Evolutionary conservation across 2,797 vertebrate genomes (phyloP).

Genomic region (Mormyrus hasselquistii): DNA sequence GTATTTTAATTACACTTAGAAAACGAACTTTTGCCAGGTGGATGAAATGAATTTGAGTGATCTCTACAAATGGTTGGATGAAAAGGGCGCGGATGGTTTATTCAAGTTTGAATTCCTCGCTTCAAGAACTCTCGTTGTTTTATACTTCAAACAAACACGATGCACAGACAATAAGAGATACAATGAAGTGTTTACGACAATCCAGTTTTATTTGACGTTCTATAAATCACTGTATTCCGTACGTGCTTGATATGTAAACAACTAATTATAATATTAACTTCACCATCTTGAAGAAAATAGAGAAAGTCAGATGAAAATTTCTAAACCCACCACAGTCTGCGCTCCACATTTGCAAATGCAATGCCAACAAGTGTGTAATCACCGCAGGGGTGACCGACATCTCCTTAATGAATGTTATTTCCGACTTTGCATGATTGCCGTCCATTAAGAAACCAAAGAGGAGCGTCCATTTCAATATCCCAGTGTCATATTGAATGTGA

Average conservation of each 20-base stretch:
- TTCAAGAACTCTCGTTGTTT: background rate
- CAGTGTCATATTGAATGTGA: background rate
- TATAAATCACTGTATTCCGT: constrained; percentile 50
- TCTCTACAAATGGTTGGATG: background rate
- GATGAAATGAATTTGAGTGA: background rate
- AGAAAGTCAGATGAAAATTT: constrained; percentile 31
- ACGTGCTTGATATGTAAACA: constrained; percentile 61
- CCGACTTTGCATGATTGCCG: background rate
- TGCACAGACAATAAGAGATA: background rate
- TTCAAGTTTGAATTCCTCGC: background rate
- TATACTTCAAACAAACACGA: background rate
- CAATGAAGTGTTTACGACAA: background rate
- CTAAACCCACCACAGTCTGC: constrained; percentile 42
- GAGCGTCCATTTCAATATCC: background rate
- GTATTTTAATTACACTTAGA: background rate
- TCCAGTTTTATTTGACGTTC: constrained; percentile 2
- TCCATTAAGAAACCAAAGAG: background rate
- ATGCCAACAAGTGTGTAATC: background rate
- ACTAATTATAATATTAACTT: constrained; percentile 54
- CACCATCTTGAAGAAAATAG: constrained; percentile 32
- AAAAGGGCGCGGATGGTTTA: background rate
- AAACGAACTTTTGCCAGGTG: background rate
- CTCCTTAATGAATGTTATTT: background rate
- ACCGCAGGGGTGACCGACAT: background rate
- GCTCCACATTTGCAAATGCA: background rate